Base-by-base conservation (phyloP, 2,888 invertebrate genomes). In the Anoncus sp. region DNA sequence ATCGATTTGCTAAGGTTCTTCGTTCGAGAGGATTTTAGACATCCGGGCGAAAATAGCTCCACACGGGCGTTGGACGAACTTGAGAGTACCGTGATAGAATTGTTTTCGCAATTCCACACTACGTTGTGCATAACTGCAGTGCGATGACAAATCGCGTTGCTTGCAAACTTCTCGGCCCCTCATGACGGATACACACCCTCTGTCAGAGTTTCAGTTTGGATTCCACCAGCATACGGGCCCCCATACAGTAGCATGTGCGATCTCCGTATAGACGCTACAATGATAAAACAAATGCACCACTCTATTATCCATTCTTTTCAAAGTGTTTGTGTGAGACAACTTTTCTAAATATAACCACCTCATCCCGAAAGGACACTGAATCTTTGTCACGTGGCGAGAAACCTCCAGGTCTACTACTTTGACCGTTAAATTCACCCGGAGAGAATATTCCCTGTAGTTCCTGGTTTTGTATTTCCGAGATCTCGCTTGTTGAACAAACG, bases 131-230 rank as follows among this genome's bases (percentile, higher is more conserved):
- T 59, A 67, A 43, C 18, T 51, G 66, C 53, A 67, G 20, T 72
- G 49, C 53, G 18, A 22, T 53, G 53, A 47, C 43, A 65, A 45
- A 62, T 55, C 65, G 51, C 47, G 27, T 62, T 47, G 66, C 66
- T 45, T 38, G 60, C 60, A 66, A 76, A 62, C 62, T 47, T 22
- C 16, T 63, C 69, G 43, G 35, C 69, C 57, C 70, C 47, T 57
- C 49, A 51, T 60, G 27, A 27, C 60, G 14, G n/a, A 53, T 38
- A 62, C 14, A 38, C 47, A 40, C 40, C 65, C 65, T 47, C 18
- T 77, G 55, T 65, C 66, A 31, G 63, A 66, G 45, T 75, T 71
- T 65, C 70, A 57, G 70, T 66, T 78, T 55, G 57, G 43, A 75
- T 70, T 67, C 47, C 27, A 27, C 27, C 49, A 73, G 49, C 60